phyloP scores from a whole-genome alignment of 1,140 invertebrate genomes.

The Drosophila tani region DNA sequence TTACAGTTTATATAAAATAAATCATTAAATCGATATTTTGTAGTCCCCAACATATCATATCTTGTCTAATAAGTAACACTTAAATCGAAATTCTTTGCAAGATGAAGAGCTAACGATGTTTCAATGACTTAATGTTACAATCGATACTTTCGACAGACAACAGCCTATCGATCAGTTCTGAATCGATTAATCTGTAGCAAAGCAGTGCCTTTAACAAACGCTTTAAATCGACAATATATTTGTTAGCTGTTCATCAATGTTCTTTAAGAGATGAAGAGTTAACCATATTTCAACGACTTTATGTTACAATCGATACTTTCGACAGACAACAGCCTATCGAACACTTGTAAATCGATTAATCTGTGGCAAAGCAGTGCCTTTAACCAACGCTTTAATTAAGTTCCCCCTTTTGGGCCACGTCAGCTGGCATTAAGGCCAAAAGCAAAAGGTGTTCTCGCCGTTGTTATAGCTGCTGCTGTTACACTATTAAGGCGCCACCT shows the following conservation, averaged over 20 bases:
- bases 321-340: background rate
- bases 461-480: slow-evolving; percentile 8
- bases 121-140: no score
- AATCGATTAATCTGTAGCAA: background rate
- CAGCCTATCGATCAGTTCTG: background rate
- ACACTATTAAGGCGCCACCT: slow-evolving; percentile 15
- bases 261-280: background rate
- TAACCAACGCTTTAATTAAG: slow-evolving; percentile 55
- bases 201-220: no score
- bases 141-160: no score
- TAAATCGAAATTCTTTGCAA: background rate
- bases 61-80: background rate
- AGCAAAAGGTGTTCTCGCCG: slow-evolving; percentile 43
- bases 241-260: no score
- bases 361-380: background rate
- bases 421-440: slow-evolving; percentile 63
- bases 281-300: background rate
- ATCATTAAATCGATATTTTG: background rate
- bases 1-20: background rate
- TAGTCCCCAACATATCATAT: background rate
- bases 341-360: background rate
- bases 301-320: no score
- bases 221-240: no score
- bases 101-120: background rate
- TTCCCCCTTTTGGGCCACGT: slow-evolving; percentile 54